Evolutionary conservation across 1,140 invertebrate species (phyloP).

Genomic region (Papilio helenus): DNA sequence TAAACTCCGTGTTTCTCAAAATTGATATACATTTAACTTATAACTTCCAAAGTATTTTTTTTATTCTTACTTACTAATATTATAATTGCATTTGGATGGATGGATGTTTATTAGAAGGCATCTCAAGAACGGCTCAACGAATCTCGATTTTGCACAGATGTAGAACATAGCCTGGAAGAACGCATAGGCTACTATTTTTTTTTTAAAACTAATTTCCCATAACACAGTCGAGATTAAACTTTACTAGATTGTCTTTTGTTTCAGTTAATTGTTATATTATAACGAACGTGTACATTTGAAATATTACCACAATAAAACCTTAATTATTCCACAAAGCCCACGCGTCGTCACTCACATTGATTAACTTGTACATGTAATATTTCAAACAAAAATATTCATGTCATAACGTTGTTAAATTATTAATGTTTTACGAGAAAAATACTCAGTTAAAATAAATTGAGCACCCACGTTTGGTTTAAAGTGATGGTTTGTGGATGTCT

Average conservation of each 20-base stretch:
- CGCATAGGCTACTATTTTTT: too few species aligned
- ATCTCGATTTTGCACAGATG: too few species aligned
- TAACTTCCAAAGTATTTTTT: too few species aligned
- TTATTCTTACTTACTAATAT: too few species aligned
- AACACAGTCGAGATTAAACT: not conserved
- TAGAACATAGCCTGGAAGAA: too few species aligned
- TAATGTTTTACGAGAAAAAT: not conserved
- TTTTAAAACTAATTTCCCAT: not conserved
- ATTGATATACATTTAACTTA: too few species aligned
- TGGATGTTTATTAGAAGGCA: too few species aligned
- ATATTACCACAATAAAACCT: not conserved
- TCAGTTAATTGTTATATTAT: not conserved
- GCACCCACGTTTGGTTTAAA: too few species aligned
- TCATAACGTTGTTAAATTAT: not conserved
- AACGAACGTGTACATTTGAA: not conserved
- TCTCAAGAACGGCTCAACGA: too few species aligned
- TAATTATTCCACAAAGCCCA: not conserved
- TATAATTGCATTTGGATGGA: too few species aligned
- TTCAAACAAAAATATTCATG: slow-evolving; percentile 1
- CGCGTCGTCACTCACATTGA: slow-evolving; percentile 21
- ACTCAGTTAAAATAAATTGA: not conserved
- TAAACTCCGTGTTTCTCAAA: too few species aligned
- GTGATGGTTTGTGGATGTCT: too few species aligned
- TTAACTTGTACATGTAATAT: slow-evolving; percentile 4
- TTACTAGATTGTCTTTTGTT: not conserved